phyloP scores from a whole-genome alignment of 1,140 invertebrate species.

The Lepeophtheirus salmonis region DNA sequence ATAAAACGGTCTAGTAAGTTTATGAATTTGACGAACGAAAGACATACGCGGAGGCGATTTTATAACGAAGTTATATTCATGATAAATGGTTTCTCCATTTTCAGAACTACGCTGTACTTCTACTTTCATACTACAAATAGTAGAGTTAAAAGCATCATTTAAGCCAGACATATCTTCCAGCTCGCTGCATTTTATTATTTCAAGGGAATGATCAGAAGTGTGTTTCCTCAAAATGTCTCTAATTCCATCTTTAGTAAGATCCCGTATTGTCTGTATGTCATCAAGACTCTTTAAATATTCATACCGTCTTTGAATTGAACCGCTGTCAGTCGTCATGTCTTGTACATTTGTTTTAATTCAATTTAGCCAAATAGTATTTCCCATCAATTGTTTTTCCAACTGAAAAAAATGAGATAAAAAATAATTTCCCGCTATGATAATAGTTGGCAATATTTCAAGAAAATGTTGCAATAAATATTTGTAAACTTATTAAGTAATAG shows the following conservation, averaged over 20 bases:
- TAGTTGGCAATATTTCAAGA: too few relatives aligned
- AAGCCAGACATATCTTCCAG: conserved; percentile 11
- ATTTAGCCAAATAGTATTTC: too few relatives aligned
- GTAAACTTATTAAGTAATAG: too few relatives aligned
- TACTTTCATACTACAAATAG: conserved; percentile 10
- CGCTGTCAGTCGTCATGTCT: too few relatives aligned
- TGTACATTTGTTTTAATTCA: too few relatives aligned
- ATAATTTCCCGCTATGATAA: too few relatives aligned
- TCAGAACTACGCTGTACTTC: neutral
- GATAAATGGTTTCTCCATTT: neutral
- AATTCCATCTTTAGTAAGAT: neutral
- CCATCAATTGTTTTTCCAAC: too few relatives aligned
- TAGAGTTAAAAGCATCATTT: conserved; percentile 14
- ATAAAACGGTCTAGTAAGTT: conserved; percentile 6
- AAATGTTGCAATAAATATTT: too few relatives aligned
- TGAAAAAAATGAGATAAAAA: too few relatives aligned
- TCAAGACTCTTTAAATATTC: neutral
- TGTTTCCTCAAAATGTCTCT: neutral
- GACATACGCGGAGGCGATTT: conserved; percentile 12
- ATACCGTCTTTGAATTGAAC: too few relatives aligned
- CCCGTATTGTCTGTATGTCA: neutral
- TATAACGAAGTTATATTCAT: conserved; percentile 11
- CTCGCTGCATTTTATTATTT: neutral
- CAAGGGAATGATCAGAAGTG: neutral
- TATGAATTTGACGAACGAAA: conserved; percentile 6